phyloP scores from a whole-genome alignment of 2,797 vertebrate species.

The Aeoliscus strigatus region DNA sequence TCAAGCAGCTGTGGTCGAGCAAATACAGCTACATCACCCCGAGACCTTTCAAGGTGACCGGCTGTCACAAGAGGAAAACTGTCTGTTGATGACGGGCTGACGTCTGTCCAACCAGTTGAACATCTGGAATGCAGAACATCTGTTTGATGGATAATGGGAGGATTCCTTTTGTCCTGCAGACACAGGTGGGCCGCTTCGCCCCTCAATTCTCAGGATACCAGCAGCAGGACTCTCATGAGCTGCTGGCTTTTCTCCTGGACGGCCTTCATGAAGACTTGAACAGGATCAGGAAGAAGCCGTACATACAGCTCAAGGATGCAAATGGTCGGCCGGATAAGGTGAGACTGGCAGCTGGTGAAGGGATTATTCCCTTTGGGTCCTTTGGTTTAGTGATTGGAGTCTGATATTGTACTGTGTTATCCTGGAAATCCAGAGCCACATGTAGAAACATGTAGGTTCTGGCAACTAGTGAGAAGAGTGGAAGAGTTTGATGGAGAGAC shows the following conservation, averaged over 20 bases:
- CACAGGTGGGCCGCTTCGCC: slow-evolving; percentile 93
- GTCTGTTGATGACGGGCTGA: background rate
- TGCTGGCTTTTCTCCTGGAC: slow-evolving; percentile 92
- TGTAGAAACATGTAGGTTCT: no score
- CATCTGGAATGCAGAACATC: no score
- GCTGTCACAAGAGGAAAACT: no score
- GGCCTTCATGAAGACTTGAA: slow-evolving; percentile 96
- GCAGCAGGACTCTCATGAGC: slow-evolving; percentile 96
- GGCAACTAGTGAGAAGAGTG: no score
- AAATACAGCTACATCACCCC: slow-evolving; percentile 88
- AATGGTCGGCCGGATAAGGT: slow-evolving; percentile 91
- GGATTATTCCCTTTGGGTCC: no score
- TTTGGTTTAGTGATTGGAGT: no score
- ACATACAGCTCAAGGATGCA: slow-evolving; percentile 89
- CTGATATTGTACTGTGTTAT: no score
- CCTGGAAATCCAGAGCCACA: no score
- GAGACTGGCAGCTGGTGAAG: no score
- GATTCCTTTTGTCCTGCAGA: slow-evolving; percentile 67
- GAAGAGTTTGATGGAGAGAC: no score
- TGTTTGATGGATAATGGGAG: background rate
- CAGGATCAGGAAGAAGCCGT: slow-evolving; percentile 96
- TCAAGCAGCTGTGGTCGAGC: slow-evolving; percentile 97
- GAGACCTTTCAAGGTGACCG: slow-evolving; percentile 94
- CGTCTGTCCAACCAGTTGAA: background rate
- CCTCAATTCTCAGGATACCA: slow-evolving; percentile 98